Conservation (phyloP, 1,140 invertebrate genomes). For the Andricus grossulariae region DNA sequence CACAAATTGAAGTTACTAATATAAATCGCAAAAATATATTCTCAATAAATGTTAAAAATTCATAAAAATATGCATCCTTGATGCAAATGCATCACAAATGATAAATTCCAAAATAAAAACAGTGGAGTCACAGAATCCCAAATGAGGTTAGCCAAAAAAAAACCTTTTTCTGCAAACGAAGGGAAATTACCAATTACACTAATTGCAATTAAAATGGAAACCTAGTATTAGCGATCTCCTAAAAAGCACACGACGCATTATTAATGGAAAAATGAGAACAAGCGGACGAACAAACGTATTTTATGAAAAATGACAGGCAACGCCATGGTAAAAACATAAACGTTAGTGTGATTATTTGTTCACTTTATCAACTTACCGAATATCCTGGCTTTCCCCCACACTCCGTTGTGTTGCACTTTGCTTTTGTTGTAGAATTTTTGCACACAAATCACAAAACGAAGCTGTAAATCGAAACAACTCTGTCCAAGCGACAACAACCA, state of each 20-base stretch:
- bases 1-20: no score
- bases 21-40: no score
- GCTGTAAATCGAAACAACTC: neutral
- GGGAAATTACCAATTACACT: neutral
- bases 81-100: no score
- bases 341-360: neutral
- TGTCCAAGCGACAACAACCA: neutral
- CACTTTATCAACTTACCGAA: neutral
- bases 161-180: no score
- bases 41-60: no score
- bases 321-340: neutral
- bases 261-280: neutral
- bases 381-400: neutral
- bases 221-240: neutral
- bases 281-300: neutral
- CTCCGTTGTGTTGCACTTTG: neutral
- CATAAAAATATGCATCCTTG: no score
- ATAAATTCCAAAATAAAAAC: no score
- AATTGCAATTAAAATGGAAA: neutral
- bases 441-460: constrained; percentile 3
- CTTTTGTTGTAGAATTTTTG: neutral
- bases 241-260: neutral
- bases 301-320: constrained; percentile 28
- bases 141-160: no score
- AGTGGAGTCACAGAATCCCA: no score